These are phyloP conservation scores for Ceuthmochares aereus DNA, from an alignment of 2,113 vertebrate genomes.

Conservation along the genomic window DNA sequence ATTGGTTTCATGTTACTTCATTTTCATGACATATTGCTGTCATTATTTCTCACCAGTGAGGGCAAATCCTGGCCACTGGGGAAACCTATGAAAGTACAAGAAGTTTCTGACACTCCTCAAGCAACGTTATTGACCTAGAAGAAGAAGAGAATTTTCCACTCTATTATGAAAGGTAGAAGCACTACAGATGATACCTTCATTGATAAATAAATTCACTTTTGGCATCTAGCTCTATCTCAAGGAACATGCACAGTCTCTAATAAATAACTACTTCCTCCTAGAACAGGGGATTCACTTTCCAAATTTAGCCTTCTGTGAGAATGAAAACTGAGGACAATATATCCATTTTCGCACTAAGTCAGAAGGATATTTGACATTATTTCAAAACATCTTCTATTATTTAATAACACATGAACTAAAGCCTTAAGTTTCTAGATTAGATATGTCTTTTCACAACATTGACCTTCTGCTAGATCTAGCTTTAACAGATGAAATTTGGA, in stretches of 20 bases:
- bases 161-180: neutral
- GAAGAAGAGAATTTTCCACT: neutral
- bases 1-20: neutral
- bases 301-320: neutral
- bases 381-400: neutral
- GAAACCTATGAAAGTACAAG: neutral
- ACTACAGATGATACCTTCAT: neutral
- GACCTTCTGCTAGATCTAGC: neutral
- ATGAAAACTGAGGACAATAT: neutral
- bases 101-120: neutral
- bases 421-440: neutral
- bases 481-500: neutral
- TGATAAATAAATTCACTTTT: neutral
- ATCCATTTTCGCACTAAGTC: neutral
- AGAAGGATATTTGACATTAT: neutral
- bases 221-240: neutral
- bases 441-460: neutral
- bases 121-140: neutral
- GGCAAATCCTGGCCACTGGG: neutral
- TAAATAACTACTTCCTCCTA: neutral
- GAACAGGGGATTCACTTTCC: neutral
- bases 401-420: neutral
- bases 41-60: neutral
- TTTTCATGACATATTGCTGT: neutral
- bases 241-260: neutral